phyloP scores from a whole-genome alignment of 2,888 invertebrate genomes.

The Tridacna crocea region DNA sequence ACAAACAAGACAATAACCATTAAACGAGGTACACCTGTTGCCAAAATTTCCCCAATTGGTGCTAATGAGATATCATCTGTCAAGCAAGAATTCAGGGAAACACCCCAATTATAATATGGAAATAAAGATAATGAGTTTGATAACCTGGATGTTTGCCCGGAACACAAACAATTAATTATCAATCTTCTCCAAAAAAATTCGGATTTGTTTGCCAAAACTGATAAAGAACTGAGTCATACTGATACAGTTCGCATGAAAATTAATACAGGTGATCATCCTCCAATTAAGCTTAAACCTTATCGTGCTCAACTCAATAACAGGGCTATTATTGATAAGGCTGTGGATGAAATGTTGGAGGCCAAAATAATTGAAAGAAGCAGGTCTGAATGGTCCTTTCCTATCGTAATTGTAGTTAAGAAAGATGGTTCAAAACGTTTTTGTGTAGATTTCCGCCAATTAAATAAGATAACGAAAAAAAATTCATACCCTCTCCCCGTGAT shows the following conservation, averaged over 20 bases:
- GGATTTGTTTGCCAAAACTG: background rate
- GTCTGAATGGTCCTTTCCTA: slow-evolving; percentile 9
- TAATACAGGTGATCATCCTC: slow-evolving; percentile 16
- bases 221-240: background rate
- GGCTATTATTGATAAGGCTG: slow-evolving; percentile 3
- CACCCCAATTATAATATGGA: no score
- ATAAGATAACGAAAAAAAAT: slow-evolving; percentile 31
- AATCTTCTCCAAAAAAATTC: background rate
- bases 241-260: slow-evolving; percentile 15
- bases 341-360: slow-evolving; percentile 37
- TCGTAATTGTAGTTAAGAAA: background rate
- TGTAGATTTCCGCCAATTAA: background rate
- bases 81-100: no score
- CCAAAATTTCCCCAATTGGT: background rate
- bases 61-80: background rate
- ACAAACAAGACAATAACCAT: background rate
- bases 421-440: slow-evolving; percentile 10
- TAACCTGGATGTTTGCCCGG: no score
- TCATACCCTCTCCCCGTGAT: slow-evolving; percentile 30
- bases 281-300: slow-evolving; percentile 33
- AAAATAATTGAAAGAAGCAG: background rate
- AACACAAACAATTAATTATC: background rate
- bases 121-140: no score
- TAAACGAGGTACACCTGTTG: slow-evolving; percentile 5
- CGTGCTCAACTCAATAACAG: no score